Percentiles rank a stretch among this genome's conserved stretches.
These are phyloP conservation scores for Syngnathoides biaculeatus DNA, from an alignment of 2,113 vertebrate genomes.

Conservation along the genomic window DNA sequence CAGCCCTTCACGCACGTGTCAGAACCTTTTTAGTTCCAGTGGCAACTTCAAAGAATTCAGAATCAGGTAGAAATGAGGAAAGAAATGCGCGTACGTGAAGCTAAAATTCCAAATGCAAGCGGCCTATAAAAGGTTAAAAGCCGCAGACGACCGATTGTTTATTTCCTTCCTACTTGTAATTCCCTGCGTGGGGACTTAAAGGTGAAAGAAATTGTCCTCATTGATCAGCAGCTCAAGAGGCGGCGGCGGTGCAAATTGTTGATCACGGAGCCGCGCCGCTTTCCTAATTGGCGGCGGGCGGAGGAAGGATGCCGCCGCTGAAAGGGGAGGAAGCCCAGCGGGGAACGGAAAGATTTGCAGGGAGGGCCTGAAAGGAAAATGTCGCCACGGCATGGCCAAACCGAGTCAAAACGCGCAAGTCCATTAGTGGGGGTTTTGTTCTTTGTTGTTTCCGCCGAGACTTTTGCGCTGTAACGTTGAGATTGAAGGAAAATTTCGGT, in stretches of 20 bases:
- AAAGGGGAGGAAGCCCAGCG: conserved; percentile 43
- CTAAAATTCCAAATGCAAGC: too few species aligned
- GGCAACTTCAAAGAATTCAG: too few species aligned
- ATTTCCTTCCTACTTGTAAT: conserved; percentile 11
- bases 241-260: conserved; percentile 18
- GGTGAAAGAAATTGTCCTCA: conserved; percentile 10
- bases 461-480: not conserved
- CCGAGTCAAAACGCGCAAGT: not conserved
- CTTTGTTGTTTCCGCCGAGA: too few species aligned
- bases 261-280: conserved; percentile 35
- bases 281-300: conserved; percentile 57
- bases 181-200: not conserved
- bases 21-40: too few species aligned
- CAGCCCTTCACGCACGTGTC: too few species aligned
- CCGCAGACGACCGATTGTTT: not conserved
- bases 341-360: conserved; percentile 37
- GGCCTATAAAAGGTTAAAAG: too few species aligned
- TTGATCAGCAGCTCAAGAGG: conserved; percentile 14
- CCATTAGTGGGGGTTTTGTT: not conserved
- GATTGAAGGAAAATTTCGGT: too few species aligned
- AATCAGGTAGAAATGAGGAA: too few species aligned
- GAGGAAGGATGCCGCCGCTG: conserved; percentile 39
- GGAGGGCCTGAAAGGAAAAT: conserved; percentile 4
- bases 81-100: too few species aligned
- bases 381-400: not conserved